Percentiles rank a stretch among this genome's conserved stretches.
Conservation (phyloP, 2,888 invertebrate species). For the Eretmocerus hayati region DNA sequence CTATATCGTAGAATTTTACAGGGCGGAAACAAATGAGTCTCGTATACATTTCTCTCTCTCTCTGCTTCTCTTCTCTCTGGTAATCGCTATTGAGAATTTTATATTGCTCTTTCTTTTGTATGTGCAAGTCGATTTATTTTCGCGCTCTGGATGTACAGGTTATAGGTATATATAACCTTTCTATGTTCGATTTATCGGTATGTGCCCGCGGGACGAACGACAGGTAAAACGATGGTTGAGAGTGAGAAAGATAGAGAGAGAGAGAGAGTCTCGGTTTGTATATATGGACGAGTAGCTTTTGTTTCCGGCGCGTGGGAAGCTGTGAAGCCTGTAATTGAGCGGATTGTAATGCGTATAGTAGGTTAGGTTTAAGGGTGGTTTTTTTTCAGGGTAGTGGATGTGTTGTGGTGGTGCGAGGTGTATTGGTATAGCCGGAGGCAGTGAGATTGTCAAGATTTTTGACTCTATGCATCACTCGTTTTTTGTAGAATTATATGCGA, state of each 20-base stretch:
- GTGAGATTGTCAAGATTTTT: too few relatives aligned
- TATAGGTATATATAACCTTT: conserved; percentile 22
- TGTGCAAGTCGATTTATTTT: conserved; percentile 26
- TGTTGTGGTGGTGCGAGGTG: too few relatives aligned
- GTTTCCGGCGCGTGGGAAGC: conserved; percentile 14
- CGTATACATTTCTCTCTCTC: conserved; percentile 28
- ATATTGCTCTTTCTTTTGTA: not conserved
- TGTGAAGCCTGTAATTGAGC: conserved; percentile 1
- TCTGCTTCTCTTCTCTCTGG: conserved; percentile 20
- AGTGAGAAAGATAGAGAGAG: too few relatives aligned
- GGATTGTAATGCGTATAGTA: too few relatives aligned
- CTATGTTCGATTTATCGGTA: conserved; percentile 25
- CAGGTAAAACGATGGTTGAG: not conserved
- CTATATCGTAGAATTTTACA: conserved; percentile 36
- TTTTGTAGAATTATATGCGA: too few relatives aligned
- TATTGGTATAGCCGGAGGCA: too few relatives aligned
- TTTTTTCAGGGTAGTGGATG: too few relatives aligned
- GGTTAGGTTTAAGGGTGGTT: too few relatives aligned
- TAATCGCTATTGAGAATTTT: conserved; percentile 9
- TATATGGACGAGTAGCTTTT: conserved; percentile 11
- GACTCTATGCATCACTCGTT: too few relatives aligned
- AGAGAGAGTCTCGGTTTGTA: not conserved
- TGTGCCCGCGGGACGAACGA: conserved; percentile 10
- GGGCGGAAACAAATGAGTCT: conserved; percentile 34
- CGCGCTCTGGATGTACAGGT: not conserved